A percentile compares a stretch with the other conserved stretches of the same genome.
These are phyloP conservation scores for Carlito syrichta DNA, from an alignment of 2,113 vertebrate species.

Conservation along the genomic window DNA sequence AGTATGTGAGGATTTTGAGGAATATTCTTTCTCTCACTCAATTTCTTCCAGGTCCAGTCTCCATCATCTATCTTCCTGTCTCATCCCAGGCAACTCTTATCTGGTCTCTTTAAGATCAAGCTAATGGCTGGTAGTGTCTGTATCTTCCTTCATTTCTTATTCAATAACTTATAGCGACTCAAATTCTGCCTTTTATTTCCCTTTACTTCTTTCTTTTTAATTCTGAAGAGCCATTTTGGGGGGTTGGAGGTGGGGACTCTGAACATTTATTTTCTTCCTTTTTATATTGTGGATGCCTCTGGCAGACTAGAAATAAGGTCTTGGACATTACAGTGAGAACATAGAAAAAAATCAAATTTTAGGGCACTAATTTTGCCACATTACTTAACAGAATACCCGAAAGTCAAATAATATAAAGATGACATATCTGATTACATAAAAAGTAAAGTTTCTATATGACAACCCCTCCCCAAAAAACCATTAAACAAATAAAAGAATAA, in stretches of 20 bases:
- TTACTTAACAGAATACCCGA: background rate
- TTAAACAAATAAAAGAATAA: background rate
- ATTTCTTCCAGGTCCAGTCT: background rate
- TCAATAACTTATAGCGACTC: background rate
- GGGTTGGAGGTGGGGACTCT: fast-evolving
- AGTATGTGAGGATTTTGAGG: background rate
- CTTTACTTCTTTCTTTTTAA: background rate
- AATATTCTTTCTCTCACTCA: background rate
- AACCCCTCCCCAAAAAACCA: background rate
- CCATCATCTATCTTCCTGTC: no score
- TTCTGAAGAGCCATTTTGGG: background rate
- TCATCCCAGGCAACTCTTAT: no score
- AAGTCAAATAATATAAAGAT: background rate
- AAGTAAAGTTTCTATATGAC: background rate
- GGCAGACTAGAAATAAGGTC: background rate
- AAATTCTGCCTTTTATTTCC: background rate
- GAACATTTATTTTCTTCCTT: background rate
- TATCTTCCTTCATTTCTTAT: background rate
- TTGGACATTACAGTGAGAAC: background rate
- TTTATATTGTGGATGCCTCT: background rate
- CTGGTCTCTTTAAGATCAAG: background rate
- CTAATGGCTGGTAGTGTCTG: background rate
- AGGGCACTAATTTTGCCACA: background rate
- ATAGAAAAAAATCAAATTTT: background rate
- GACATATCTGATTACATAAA: background rate